Evolutionary conservation across 2,888 invertebrate species (phyloP), one percentile per base, ranked within the genome.

Genomic region (Anodontia alba): DNA sequence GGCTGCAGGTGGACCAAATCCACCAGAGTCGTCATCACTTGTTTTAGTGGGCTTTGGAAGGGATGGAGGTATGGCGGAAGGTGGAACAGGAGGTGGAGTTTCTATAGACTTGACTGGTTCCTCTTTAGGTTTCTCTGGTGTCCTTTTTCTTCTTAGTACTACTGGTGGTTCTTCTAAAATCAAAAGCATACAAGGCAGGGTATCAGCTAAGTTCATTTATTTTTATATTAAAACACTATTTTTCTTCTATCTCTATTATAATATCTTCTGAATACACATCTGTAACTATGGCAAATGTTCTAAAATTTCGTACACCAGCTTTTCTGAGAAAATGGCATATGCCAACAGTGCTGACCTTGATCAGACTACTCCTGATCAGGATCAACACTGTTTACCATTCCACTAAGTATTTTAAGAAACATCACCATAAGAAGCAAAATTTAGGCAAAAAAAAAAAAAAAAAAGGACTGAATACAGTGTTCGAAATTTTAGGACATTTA

Each of bases 1-100:
- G 33, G 90, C 87, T n/a, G 90, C 90, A 20, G 92, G 92, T 15
- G 92, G 92, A 29, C 88, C 89, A 42, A 87, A 82, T 10, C 84
- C 88, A 17, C 81, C 84, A 12, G 79, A 67, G 1, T 75, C 80
- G 31, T 77, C 76, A 12, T 36, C 54, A 23, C 57, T 73, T 51
- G 66, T 33, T 26, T 62, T 72, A 23, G 69, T 72, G 49, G 66
- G 42, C 26, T 62, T 69, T 23, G 71, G 77, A 26, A 84, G 70
- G 23, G 75, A 76, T 73, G 86, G 88, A 29, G 84, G 83, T 29
- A 82, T 86, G 8, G 75, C 74, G 46, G 67, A 81, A 1, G 85
- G 83, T 31, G 88, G 86, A 23, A 80, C 70, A 31, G 86, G 83
- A 43, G 84, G 82, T n/a, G 81, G 72, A n/a, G 83, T 46, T 20